Evolutionary conservation across 2,797 vertebrate genomes (phyloP).

Genomic region (Trematomus bernacchii): DNA sequence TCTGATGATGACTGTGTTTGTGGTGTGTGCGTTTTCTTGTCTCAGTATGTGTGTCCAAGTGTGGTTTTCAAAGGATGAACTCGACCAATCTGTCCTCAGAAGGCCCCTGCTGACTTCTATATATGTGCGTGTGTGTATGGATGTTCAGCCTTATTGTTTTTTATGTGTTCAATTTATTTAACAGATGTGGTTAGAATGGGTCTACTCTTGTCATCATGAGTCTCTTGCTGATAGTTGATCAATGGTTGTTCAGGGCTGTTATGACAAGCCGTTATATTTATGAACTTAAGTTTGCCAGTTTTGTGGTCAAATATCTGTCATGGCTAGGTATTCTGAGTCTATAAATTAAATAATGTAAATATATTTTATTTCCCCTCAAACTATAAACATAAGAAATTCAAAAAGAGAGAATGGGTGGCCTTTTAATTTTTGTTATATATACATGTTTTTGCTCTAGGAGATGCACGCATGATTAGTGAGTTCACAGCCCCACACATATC

Average conservation of each 20-base stretch:
- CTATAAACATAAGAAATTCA: neutral
- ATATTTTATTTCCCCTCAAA: slow-evolving; percentile 12
- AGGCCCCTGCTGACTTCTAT: slow-evolving; percentile 32
- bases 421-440: neutral
- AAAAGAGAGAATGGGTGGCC: neutral
- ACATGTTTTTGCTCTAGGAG: neutral
- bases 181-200: slow-evolving; percentile 28
- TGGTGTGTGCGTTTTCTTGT: slow-evolving; percentile 14
- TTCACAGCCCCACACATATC: neutral
- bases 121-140: neutral
- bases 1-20: slow-evolving; percentile 60
- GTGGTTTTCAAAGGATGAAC: slow-evolving; percentile 46
- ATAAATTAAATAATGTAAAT: slow-evolving; percentile 5
- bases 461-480: neutral
- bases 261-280: slow-evolving; percentile 24
- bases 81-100: slow-evolving; percentile 57
- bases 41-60: slow-evolving; percentile 9
- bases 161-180: slow-evolving; percentile 25
- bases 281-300: slow-evolving; percentile 7
- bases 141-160: neutral
- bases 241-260: slow-evolving; percentile 27
- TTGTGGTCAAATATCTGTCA: slow-evolving; percentile 16
- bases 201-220: slow-evolving; percentile 10
- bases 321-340: slow-evolving; percentile 5
- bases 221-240: slow-evolving; percentile 18